These are phyloP conservation scores for Sceliomorpha sp. DNA, from an alignment of 2,888 invertebrate species.

Conservation along the genomic window DNA sequence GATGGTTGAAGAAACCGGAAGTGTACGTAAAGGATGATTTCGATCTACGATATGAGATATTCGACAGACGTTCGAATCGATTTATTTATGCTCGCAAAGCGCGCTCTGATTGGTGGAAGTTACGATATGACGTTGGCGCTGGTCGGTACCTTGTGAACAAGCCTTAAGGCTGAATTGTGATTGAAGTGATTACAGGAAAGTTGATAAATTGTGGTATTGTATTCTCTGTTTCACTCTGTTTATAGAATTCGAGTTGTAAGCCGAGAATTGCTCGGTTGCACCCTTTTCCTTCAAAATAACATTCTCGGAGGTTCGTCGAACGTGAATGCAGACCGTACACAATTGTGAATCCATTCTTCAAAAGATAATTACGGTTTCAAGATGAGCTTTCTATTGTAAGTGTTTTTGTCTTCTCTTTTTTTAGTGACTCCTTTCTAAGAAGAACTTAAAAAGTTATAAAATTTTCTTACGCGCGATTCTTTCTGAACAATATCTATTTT, in stretches of 20 bases:
- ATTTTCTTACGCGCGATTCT: conserved; percentile 14
- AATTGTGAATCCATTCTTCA: conserved; percentile 21
- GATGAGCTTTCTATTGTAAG: conserved; percentile 80
- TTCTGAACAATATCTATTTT: conserved; percentile 25
- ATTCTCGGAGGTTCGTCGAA: conserved; percentile 5
- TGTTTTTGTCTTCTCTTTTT: conserved; percentile 47
- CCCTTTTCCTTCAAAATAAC: conserved; percentile 9
- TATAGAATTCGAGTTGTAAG: conserved; percentile 5
- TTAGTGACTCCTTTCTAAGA: conserved; percentile 5
- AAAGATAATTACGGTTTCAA: conserved; percentile 61
- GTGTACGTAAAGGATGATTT: too few species aligned
- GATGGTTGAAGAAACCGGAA: too few species aligned
- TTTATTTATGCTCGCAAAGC: too few species aligned
- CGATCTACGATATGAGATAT: too few species aligned
- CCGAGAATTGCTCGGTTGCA: conserved; percentile 11
- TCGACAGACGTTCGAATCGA: too few species aligned
- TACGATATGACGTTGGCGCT: too few species aligned
- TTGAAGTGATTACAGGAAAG: conserved; percentile 23
- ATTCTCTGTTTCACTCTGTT: conserved; percentile 15
- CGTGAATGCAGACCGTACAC: conserved; percentile 17
- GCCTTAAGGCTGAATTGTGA: too few species aligned
- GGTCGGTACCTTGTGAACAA: too few species aligned
- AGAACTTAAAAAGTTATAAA: neutral
- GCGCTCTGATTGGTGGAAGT: too few species aligned
- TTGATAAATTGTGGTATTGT: conserved; percentile 22